Base-by-base conservation (phyloP, 92 coral and sea anemone genomes). In the Pocillopora meandrina region DNA sequence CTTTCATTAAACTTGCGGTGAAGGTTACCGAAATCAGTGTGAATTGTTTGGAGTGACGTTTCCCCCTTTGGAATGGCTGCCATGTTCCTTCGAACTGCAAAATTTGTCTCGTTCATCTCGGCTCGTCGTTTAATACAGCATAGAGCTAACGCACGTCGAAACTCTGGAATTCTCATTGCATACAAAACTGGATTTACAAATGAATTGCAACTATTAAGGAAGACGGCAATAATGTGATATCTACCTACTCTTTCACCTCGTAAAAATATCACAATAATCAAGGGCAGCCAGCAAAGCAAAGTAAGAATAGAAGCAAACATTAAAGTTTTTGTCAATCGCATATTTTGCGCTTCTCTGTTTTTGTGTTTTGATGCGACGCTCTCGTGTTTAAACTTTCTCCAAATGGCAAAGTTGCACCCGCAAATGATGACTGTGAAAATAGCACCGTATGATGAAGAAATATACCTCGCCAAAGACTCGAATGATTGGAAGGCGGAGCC, bases 161-260 rank as follows among this genome's bases (percentile, higher is more conserved):
- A 72, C 77, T 72, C 62, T 10, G 61, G 77, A 72, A 72, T 47
- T 72, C 77, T 49, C 20, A 72, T 20, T 10, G 61, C 61, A 16
- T 19, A 72, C 26, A 72, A 58, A 31, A 72, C 20, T 18, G 77
- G 77, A 47, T 72, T 52, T 12, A 72, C 3, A 10, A 72, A 72
- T 1, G 77, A 72, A 18, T 52, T 72, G 61, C 12, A 66, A 20
- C 33, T 21, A 66, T 66, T 66, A 3, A 66, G 1, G 33, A 20
- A 8, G 13, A 11, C 31, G 9, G 34, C 12, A 66, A 66, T 23
- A 9, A 9, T 18, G 14, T n/a, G 1, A 66, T 21, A 21, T 9
- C 4, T 66, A 10, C 16, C 49, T 7, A 42, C 49, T 42, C 3
- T 42, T 9, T 8, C 23, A 66, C 12, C 36, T 20, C 10, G 1